These are phyloP conservation scores for Taphrorychus bicolor DNA, from an alignment of 2,888 invertebrate species.

Conservation along the genomic window DNA sequence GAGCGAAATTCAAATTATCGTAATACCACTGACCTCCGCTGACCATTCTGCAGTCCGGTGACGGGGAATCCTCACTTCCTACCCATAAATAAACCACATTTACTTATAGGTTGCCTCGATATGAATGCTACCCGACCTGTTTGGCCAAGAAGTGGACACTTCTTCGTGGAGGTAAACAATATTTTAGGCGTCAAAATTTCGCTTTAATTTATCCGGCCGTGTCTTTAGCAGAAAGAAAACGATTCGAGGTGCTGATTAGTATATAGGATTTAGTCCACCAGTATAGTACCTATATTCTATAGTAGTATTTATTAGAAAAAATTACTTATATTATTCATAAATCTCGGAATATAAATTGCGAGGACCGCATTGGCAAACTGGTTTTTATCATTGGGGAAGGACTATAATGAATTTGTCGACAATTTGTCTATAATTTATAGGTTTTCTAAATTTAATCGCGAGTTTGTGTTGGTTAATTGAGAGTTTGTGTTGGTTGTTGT, in stretches of 20 bases:
- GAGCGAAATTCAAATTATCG: conserved; percentile 10
- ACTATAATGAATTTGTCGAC: neutral
- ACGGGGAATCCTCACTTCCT: conserved; percentile 24
- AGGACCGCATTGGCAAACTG: neutral
- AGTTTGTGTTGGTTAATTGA: neutral
- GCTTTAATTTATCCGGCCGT: no score
- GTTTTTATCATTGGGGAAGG: neutral
- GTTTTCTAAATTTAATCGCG: neutral
- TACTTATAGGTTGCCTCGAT: conserved; percentile 10
- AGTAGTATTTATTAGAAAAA: no score
- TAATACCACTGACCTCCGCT: conserved; percentile 14
- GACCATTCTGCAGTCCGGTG: neutral
- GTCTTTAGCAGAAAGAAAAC: no score
- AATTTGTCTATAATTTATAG: neutral
- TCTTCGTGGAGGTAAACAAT: conserved; percentile 1
- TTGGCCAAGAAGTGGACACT: conserved; percentile 12
- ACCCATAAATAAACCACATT: neutral
- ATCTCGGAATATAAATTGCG: neutral
- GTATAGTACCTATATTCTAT: no score
- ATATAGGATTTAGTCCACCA: no score
- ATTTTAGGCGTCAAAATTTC: neutral
- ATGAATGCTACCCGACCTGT: conserved; percentile 14
- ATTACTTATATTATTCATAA: neutral
- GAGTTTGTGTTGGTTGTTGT: no score
- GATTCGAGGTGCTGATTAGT: no score